Conservation (phyloP, 2,113 vertebrate genomes). For the Caranx ignobilis region DNA sequence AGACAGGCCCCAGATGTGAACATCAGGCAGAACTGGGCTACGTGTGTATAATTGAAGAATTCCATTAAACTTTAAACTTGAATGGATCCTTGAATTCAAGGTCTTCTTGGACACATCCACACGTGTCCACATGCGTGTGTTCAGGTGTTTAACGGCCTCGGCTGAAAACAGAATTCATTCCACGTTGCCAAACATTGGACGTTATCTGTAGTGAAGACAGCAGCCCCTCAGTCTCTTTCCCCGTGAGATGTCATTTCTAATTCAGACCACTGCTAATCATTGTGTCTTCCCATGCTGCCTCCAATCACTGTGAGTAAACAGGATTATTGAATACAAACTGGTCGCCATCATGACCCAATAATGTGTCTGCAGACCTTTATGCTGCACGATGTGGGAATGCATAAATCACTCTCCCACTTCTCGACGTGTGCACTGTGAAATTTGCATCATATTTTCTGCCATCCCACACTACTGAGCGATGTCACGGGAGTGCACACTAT, state of each 20-base stretch:
- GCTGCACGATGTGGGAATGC: neutral
- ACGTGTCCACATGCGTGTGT: neutral
- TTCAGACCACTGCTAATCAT: neutral
- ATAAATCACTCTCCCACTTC: neutral
- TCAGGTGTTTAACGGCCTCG: neutral
- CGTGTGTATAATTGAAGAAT: conserved; percentile 61
- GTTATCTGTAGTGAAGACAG: neutral
- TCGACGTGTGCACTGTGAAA: neutral
- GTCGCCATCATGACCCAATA: neutral
- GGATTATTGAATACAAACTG: neutral
- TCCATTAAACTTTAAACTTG: conserved; percentile 58
- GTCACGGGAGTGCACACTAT: too few relatives aligned
- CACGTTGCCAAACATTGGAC: neutral
- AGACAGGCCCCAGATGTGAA: conserved; percentile 52
- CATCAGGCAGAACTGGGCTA: conserved; percentile 65
- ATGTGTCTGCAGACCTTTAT: neutral
- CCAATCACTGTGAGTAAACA: conserved; percentile 3
- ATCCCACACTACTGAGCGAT: neutral
- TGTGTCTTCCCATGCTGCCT: conserved; percentile 10
- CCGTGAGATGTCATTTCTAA: neutral
- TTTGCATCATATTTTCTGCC: neutral
- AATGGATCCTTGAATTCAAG: conserved; percentile 27
- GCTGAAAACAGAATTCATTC: neutral
- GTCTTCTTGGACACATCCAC: neutral
- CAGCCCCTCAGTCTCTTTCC: neutral